phyloP scores from a whole-genome alignment of 2,113 vertebrate species.

The Noturus placidus region DNA sequence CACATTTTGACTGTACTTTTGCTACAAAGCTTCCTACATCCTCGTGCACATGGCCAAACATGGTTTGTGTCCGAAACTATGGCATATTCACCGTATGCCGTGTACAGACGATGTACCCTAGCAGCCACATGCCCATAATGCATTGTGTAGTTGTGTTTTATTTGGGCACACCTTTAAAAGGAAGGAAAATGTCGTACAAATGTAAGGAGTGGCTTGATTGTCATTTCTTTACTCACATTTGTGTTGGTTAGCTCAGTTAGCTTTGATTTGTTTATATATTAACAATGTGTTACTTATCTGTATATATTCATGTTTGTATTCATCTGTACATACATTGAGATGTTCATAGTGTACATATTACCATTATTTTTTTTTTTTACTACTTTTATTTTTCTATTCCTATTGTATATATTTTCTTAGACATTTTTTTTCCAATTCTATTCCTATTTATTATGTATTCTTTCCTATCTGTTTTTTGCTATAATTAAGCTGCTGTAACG shows the following conservation, averaged over 20 bases:
- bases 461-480: too few species aligned
- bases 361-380: too few species aligned
- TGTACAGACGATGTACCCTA: neutral
- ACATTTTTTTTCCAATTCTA: too few species aligned
- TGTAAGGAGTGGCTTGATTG: neutral
- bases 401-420: too few species aligned
- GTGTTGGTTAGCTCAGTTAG: neutral
- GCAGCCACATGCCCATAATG: neutral
- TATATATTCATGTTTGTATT: too few species aligned
- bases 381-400: too few species aligned
- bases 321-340: too few species aligned
- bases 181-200: neutral
- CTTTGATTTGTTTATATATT: neutral
- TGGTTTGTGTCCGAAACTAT: neutral
- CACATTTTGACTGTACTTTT: neutral
- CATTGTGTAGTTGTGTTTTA: neutral
- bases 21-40: neutral
- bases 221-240: neutral
- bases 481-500: too few species aligned
- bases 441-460: too few species aligned
- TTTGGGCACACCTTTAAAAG: neutral
- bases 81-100: neutral
- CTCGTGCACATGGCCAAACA: neutral
- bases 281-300: too few species aligned
- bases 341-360: too few species aligned